A percentile compares a stretch with the other conserved stretches of the same genome.
phyloP scores from a whole-genome alignment of 2,113 vertebrate genomes.

The Gymnobelideus leadbeateri region DNA sequence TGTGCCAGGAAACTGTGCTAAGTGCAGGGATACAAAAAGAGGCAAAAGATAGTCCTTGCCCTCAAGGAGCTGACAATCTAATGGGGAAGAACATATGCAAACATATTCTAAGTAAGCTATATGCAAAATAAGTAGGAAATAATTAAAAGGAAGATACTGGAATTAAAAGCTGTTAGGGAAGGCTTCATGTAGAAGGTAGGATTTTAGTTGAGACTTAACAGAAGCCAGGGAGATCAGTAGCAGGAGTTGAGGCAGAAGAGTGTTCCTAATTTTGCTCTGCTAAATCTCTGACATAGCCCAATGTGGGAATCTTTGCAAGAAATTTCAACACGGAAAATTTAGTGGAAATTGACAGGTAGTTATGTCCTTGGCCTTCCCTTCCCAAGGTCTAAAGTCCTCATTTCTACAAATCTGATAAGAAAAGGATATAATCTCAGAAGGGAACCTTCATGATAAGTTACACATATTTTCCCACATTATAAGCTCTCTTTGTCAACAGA shows the following conservation, averaged over 20 bases:
- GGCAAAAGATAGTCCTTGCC: neutral
- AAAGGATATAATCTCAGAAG: neutral
- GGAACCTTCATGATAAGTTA: constrained; percentile 12
- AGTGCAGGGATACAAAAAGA: neutral
- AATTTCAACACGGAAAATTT: neutral
- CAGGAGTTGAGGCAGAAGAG: neutral
- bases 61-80: neutral
- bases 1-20: neutral
- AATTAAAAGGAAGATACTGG: neutral
- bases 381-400: neutral
- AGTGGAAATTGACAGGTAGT: neutral
- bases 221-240: neutral
- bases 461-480: neutral
- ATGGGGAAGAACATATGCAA: neutral
- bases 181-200: neutral
- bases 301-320: neutral
- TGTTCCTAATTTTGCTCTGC: neutral
- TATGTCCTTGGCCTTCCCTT: neutral
- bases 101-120: neutral
- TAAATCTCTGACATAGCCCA: neutral
- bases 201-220: neutral
- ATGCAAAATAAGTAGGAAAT: neutral
- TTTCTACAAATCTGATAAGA: neutral
- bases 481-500: neutral
- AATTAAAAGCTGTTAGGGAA: neutral